Evolutionary conservation across 2,797 vertebrate genomes (phyloP).

Genomic region (Sciurus carolinensis): DNA sequence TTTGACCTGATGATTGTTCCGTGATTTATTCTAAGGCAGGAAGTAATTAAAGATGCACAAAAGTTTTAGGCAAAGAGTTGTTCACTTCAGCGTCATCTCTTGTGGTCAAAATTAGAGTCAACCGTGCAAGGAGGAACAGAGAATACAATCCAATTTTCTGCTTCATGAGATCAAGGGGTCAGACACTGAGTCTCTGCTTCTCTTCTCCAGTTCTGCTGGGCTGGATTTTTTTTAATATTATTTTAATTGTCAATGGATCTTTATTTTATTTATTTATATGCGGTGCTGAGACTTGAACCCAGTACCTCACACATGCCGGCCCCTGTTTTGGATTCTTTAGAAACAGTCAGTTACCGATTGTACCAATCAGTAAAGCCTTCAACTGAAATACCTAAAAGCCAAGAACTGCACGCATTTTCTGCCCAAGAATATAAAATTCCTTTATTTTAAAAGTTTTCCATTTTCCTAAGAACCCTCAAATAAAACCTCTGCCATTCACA

Average conservation of each 20-base stretch:
- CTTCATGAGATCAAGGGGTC: accelerated
- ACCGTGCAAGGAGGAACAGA: not conserved
- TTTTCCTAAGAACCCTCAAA: conserved; percentile 14
- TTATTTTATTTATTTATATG: no score
- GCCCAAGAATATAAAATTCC: not conserved
- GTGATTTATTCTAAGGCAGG: not conserved
- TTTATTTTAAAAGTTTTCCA: not conserved
- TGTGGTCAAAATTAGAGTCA: not conserved
- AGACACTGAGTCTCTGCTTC: no score
- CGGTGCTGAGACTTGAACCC: no score
- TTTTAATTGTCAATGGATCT: no score
- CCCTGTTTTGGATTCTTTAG: not conserved
- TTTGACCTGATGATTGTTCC: not conserved
- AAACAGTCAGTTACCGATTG: not conserved
- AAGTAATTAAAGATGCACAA: conserved; percentile 2
- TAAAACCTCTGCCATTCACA: not conserved
- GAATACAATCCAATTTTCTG: not conserved
- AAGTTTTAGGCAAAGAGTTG: not conserved
- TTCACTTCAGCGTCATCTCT: not conserved
- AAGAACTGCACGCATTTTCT: not conserved
- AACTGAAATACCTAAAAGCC: not conserved
- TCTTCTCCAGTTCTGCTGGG: no score
- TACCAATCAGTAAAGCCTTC: not conserved
- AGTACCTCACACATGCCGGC: no score
- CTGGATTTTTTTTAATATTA: not conserved